Percentiles rank a stretch among this genome's conserved stretches.
These are phyloP conservation scores for Acanthurus lineatus DNA, from an alignment of 2,797 vertebrate species.

Conservation along the genomic window DNA sequence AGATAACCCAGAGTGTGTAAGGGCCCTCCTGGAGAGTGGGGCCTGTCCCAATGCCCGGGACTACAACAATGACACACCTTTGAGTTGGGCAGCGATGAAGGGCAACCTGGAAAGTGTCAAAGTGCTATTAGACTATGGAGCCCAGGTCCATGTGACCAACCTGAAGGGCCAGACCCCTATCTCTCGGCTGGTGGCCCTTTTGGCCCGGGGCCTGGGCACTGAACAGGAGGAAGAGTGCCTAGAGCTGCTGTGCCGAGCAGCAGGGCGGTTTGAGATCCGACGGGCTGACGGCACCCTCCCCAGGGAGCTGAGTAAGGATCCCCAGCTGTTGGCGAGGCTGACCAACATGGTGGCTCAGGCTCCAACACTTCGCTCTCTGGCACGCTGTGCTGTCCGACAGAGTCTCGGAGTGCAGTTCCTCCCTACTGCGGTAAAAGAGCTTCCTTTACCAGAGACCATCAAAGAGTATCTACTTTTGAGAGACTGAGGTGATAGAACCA, in stretches of 20 bases:
- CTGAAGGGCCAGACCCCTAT: constrained; percentile 95
- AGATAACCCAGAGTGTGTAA: constrained; percentile 94
- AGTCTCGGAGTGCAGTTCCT: constrained; percentile 93
- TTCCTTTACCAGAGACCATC: constrained; percentile 92
- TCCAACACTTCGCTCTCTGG: constrained; percentile 89
- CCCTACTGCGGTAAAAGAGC: constrained; percentile 91
- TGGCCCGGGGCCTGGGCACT: constrained; percentile 92
- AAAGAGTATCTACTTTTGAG: constrained; percentile 93
- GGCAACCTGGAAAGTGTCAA: constrained; percentile 96
- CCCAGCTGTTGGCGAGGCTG: constrained; percentile 91
- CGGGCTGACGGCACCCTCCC: constrained; percentile 90
- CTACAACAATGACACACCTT: constrained; percentile 95
- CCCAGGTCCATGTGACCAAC: constrained; percentile 93
- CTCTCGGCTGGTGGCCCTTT: constrained; percentile 91
- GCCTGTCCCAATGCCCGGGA: constrained; percentile 92
- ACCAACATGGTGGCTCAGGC: constrained; percentile 90
- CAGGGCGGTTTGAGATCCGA: constrained; percentile 90
- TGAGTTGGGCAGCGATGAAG: constrained; percentile 99
- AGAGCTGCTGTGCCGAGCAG: constrained; percentile 92
- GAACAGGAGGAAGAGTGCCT: constrained; percentile 95
- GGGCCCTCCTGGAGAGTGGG: constrained; percentile 91
- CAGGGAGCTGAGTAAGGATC: constrained; percentile 92
- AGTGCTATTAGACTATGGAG: constrained; percentile 93
- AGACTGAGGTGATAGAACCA: constrained; percentile 76
- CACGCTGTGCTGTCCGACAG: constrained; percentile 90